These are phyloP conservation scores for Tupaia tana DNA, from an alignment of 2,113 vertebrate species.

Conservation along the genomic window DNA sequence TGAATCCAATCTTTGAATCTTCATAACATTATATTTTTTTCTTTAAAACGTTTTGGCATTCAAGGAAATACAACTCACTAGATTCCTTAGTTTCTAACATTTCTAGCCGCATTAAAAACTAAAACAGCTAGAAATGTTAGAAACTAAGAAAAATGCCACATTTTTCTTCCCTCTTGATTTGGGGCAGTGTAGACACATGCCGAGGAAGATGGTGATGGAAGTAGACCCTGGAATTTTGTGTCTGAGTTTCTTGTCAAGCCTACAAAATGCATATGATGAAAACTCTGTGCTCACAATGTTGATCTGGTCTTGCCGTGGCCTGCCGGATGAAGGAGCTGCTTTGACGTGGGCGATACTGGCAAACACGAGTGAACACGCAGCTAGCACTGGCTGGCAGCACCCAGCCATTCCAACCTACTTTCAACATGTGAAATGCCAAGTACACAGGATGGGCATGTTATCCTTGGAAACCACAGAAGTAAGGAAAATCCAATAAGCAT, in stretches of 20 bases:
- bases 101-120: neutral
- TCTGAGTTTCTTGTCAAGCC: neutral
- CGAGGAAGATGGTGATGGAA: neutral
- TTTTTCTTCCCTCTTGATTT: neutral
- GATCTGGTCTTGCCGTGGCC: neutral
- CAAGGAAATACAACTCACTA: neutral
- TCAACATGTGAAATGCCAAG: neutral
- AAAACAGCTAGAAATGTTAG: too few species aligned
- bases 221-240: neutral
- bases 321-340: neutral
- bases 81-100: neutral
- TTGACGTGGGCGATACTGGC: neutral
- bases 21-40: neutral
- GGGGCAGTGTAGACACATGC: neutral
- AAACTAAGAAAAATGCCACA: too few species aligned
- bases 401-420: neutral
- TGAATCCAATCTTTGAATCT: neutral
- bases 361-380: neutral
- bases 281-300: fast-evolving
- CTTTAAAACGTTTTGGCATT: neutral
- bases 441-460: neutral
- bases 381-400: neutral
- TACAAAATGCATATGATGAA: fast-evolving
- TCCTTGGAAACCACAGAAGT: neutral
- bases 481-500: neutral